Conservation (phyloP, 1,140 invertebrate genomes). For the Formica selysi region DNA sequence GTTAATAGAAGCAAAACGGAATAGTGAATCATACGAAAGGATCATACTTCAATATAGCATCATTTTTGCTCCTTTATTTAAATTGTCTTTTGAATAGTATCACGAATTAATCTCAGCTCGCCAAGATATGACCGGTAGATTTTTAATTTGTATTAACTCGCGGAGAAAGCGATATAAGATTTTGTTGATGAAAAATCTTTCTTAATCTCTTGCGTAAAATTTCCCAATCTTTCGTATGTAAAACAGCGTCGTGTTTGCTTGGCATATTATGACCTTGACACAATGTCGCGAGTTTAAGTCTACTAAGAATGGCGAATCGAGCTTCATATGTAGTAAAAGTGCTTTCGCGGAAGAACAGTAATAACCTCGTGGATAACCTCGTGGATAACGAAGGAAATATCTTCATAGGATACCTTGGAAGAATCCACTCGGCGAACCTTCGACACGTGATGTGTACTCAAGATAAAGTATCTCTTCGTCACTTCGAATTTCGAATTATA, state of each 20-base stretch:
- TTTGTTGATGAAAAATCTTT: slow-evolving; percentile 30
- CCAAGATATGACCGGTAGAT: not conserved
- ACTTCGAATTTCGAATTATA: not conserved
- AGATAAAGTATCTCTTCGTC: slow-evolving; percentile 14
- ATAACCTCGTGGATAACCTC: slow-evolving; percentile 16
- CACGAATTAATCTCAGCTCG: slow-evolving; percentile 9
- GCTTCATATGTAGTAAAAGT: not conserved
- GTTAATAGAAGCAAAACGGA: not conserved
- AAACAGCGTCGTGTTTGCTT: slow-evolving; percentile 55
- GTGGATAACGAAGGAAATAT: slow-evolving; percentile 24
- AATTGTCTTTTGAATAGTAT: not conserved
- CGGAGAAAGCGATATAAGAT: not conserved
- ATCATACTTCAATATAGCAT: no score
- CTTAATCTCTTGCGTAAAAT: not conserved
- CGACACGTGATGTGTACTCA: not conserved
- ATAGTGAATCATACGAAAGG: not conserved
- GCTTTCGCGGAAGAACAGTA: not conserved
- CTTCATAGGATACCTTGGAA: not conserved
- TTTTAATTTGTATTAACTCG: not conserved
- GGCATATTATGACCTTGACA: slow-evolving; percentile 72
- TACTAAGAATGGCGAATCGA: not conserved
- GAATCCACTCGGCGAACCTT: not conserved
- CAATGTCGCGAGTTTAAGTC: slow-evolving; percentile 34
- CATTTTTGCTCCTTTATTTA: not conserved
- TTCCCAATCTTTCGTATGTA: slow-evolving; percentile 22